Percentiles rank a stretch among this genome's conserved stretches.
Conservation (phyloP, 2,113 vertebrate genomes). For the Psilopsiagon aymara region DNA sequence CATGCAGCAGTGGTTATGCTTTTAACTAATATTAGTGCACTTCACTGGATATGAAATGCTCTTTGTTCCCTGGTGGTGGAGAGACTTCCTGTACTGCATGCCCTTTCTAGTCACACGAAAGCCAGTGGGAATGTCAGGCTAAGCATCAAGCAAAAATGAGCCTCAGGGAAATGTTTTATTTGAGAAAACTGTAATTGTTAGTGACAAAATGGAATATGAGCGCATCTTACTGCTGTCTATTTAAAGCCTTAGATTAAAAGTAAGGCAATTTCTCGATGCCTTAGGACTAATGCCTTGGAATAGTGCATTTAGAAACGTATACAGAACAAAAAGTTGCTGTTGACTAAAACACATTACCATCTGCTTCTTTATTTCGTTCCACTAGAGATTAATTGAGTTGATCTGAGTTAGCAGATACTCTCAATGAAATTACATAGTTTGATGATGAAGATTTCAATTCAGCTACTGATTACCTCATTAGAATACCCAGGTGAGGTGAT, state of each 20-base stretch:
- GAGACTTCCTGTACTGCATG: neutral
- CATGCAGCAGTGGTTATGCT: neutral
- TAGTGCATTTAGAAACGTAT: conserved; percentile 20
- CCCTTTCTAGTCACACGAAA: neutral
- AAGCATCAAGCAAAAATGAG: neutral
- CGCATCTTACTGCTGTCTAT: neutral
- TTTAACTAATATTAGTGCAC: neutral
- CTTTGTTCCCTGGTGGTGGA: neutral
- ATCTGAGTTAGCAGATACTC: conserved; percentile 60
- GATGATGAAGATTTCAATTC: conserved; percentile 60
- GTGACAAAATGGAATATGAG: conserved; percentile 21
- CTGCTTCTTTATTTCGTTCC: conserved; percentile 48
- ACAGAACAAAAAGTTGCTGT: conserved; percentile 14
- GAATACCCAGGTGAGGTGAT: conserved; percentile 60
- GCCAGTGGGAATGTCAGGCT: neutral
- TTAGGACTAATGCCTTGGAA: conserved; percentile 20
- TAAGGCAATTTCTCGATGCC: conserved; percentile 30
- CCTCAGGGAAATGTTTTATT: conserved; percentile 42
- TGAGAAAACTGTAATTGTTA: conserved; percentile 48
- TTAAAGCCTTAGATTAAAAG: conserved; percentile 21
- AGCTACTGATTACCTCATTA: conserved; percentile 61
- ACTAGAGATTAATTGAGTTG: conserved; percentile 67
- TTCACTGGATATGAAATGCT: neutral
- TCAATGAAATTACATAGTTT: conserved; percentile 52
- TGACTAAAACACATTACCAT: conserved; percentile 33